Conservation (phyloP, 2,797 vertebrate genomes). For the Diceros bicornis region DNA sequence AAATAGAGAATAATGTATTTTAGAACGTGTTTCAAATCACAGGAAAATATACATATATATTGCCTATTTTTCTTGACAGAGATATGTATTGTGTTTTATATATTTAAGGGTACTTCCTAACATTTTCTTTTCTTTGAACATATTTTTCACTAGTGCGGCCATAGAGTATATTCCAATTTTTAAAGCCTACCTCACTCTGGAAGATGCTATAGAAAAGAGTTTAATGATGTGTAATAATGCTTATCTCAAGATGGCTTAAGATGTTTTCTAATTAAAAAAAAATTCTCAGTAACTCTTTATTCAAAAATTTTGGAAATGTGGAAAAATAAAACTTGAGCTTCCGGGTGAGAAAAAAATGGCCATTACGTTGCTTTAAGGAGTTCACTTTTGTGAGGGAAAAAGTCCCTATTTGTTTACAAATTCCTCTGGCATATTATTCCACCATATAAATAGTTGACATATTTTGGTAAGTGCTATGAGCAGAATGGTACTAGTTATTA, state of each 20-base stretch:
- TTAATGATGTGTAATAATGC: background rate
- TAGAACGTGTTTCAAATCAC: background rate
- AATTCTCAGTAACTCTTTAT: background rate
- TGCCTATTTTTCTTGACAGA: background rate
- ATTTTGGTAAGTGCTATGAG: background rate
- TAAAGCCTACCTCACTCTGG: background rate
- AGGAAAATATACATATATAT: too few relatives aligned
- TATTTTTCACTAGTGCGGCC: background rate
- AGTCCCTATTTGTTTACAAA: background rate
- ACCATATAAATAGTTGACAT: background rate
- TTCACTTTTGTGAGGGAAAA: background rate
- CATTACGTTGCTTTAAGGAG: background rate
- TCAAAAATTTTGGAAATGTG: background rate
- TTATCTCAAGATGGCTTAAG: background rate
- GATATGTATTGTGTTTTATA: background rate
- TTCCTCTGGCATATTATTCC: too few relatives aligned
- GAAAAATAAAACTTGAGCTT: background rate
- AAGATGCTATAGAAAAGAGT: background rate
- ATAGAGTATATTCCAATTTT: background rate
- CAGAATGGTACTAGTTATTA: too few relatives aligned
- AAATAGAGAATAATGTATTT: constrained; percentile 20
- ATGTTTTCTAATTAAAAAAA: background rate
- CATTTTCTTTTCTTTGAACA: background rate
- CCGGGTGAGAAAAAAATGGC: background rate
- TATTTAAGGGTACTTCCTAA: background rate